Evolutionary conservation across 53 echinoderm and acorn worm genomes (phyloP).

Genomic region (Henricia sp.): DNA sequence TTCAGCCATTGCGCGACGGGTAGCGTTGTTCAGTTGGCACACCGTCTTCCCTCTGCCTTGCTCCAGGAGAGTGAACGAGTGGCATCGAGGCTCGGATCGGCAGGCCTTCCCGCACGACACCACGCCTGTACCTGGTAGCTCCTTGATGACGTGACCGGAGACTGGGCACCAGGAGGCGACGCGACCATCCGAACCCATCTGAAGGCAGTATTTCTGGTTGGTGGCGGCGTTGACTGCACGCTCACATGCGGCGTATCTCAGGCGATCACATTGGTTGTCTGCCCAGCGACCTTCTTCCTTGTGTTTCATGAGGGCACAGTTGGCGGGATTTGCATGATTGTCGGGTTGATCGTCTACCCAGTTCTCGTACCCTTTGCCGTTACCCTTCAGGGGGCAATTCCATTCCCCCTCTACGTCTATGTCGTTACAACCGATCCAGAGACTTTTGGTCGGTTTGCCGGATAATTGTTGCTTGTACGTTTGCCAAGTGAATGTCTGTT

Average conservation of each 20-base stretch:
- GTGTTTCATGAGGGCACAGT: neutral
- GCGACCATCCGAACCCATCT: neutral
- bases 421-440: constrained; percentile 30
- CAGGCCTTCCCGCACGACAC: constrained; percentile 20
- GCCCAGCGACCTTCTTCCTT: neutral
- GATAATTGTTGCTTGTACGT: no score
- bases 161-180: neutral
- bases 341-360: neutral
- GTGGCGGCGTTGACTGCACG: neutral
- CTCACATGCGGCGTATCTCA: neutral
- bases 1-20: no score
- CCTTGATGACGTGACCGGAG: neutral
- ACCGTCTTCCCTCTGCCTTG: neutral
- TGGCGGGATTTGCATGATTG: neutral
- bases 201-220: neutral
- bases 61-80: constrained; percentile 32
- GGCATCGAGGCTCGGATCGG: constrained; percentile 25
- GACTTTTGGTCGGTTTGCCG: neutral
- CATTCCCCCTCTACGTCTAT: neutral
- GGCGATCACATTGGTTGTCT: neutral
- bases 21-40: constrained; percentile 18
- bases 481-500: constrained; percentile 10
- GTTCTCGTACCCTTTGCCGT: neutral
- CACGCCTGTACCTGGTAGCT: neutral
- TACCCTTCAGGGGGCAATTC: neutral